Percentiles rank a stretch among this genome's conserved stretches.
Evolutionary conservation across 2,888 invertebrate species (phyloP).

Genomic region (Drosophila mimica): DNA sequence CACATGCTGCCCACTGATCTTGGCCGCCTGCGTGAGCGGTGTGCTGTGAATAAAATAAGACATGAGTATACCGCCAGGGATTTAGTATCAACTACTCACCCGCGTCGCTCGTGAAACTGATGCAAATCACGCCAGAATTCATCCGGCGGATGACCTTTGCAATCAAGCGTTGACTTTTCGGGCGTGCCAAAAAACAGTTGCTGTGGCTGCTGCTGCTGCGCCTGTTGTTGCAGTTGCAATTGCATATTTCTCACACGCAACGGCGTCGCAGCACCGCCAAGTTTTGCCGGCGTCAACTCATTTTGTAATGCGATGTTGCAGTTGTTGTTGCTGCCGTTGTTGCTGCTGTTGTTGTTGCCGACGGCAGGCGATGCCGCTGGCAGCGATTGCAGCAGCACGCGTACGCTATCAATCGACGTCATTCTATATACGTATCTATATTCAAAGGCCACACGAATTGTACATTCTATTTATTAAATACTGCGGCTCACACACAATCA

Average conservation of each 20-base stretch:
- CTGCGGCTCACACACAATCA: constrained; percentile 31
- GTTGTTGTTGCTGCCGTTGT: constrained; percentile 25
- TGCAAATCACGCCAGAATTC: constrained; percentile 88
- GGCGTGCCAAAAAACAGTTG: constrained; percentile 48
- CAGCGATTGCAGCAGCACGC: constrained; percentile 66
- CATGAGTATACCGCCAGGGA: not conserved
- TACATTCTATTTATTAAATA: constrained; percentile 56
- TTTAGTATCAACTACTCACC: constrained; percentile 87
- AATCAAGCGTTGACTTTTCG: constrained; percentile 53
- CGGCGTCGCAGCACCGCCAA: constrained; percentile 50
- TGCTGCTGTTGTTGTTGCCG: constrained; percentile 10
- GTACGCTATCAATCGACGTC: constrained; percentile 69
- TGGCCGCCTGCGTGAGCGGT: constrained; percentile 87
- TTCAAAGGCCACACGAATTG: constrained; percentile 33
- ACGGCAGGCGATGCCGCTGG: constrained; percentile 65
- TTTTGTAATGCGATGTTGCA: constrained; percentile 38
- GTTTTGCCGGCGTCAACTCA: constrained; percentile 67
- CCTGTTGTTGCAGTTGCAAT: constrained; percentile 36
- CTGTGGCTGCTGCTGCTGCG: constrained; percentile 22
- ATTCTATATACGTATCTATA: constrained; percentile 26
- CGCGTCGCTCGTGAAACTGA: constrained; percentile 95
- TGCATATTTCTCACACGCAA: constrained; percentile 63
- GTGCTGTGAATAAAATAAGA: constrained; percentile 85
- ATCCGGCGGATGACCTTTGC: constrained; percentile 66
- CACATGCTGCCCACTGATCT: constrained; percentile 95